Evolutionary conservation across 2,113 vertebrate species (phyloP).

Genomic region (Penelope pileata): DNA sequence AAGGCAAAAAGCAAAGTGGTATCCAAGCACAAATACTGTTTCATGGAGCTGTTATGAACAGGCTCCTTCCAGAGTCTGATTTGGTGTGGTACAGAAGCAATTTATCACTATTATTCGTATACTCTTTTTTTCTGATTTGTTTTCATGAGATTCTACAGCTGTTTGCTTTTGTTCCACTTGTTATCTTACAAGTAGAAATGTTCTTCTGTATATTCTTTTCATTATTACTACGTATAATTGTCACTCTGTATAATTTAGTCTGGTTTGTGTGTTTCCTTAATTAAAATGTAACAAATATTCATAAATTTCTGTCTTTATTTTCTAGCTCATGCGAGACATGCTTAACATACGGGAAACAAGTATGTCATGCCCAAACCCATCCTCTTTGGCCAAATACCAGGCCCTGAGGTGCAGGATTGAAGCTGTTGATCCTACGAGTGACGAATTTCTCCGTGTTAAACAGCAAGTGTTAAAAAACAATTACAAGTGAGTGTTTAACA

Average conservation of each 20-base stretch:
- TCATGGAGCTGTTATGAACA: background rate
- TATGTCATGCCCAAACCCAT: slow-evolving; percentile 63
- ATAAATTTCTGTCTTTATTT: background rate
- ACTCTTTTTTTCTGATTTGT: background rate
- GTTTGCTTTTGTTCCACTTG: background rate
- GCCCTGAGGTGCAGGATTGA: slow-evolving; percentile 86
- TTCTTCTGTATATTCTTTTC: background rate
- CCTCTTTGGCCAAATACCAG: slow-evolving; percentile 83
- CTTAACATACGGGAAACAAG: slow-evolving; percentile 83
- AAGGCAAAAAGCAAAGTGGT: background rate
- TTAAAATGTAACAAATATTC: background rate
- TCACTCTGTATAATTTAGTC: background rate
- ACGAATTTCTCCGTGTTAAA: slow-evolving; percentile 75
- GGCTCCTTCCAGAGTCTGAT: background rate
- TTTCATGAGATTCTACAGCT: background rate
- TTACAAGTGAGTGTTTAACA: slow-evolving; percentile 45
- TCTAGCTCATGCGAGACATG: slow-evolving; percentile 85
- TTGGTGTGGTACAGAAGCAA: background rate
- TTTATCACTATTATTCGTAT: background rate
- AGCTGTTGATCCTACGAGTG: slow-evolving; percentile 58
- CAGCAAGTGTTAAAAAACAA: slow-evolving; percentile 57
- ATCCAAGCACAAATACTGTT: background rate
- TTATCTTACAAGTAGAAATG: background rate
- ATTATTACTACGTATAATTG: background rate
- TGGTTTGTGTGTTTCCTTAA: background rate